Percentiles rank a stretch among this genome's conserved stretches.
phyloP scores from a whole-genome alignment of 2,888 invertebrate species.

The Venusia cambrica region DNA sequence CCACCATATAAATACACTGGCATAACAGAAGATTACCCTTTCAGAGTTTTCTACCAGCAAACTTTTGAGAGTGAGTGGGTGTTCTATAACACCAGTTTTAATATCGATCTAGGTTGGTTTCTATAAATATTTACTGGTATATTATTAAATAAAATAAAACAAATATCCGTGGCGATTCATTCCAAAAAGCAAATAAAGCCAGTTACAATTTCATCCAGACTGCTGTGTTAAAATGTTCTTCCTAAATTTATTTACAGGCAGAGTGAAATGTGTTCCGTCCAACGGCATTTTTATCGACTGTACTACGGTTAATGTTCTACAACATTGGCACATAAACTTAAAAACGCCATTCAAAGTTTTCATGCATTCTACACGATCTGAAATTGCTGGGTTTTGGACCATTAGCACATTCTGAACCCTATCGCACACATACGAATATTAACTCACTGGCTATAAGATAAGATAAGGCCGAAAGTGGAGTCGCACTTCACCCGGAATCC shows the following conservation, averaged over 20 bases:
- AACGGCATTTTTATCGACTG: conserved; percentile 22
- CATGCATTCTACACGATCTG: conserved; percentile 5
- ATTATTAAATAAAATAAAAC: background rate
- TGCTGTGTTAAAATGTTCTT: conserved; percentile 19
- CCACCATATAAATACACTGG: too few species aligned
- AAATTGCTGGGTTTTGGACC: too few species aligned
- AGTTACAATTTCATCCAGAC: conserved; percentile 12
- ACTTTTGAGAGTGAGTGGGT: too few species aligned
- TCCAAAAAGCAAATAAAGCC: conserved; percentile 10
- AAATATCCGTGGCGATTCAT: conserved; percentile 5
- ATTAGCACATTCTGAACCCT: too few species aligned
- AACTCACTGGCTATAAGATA: too few species aligned
- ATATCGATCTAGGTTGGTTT: too few species aligned
- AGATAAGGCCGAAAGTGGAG: too few species aligned
- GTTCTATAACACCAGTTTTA: too few species aligned
- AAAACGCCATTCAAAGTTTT: conserved; percentile 15
- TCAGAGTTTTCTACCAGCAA: too few species aligned
- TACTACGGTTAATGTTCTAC: conserved; percentile 13
- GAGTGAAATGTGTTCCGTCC: conserved; percentile 20
- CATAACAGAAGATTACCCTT: too few species aligned
- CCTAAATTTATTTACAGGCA: conserved; percentile 21
- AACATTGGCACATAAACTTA: conserved; percentile 16
- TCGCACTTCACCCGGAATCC: too few species aligned
- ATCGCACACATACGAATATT: too few species aligned
- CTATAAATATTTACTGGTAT: background rate